Evolutionary conservation across 2,797 vertebrate genomes (phyloP), one percentile per base, ranked within the genome.

Genomic region (Eospalax fontanierii): DNA sequence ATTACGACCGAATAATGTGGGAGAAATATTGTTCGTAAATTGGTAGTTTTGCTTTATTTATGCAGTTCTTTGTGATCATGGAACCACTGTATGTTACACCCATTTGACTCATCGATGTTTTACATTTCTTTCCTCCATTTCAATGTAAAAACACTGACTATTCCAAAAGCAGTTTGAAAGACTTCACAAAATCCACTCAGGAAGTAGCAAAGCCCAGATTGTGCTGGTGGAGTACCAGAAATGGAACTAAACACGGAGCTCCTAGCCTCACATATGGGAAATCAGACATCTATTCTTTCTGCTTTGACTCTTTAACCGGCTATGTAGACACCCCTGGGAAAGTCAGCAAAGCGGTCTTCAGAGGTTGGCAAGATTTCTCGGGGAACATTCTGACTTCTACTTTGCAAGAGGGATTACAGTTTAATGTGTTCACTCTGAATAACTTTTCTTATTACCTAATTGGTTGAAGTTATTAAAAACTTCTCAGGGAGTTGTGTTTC

Each of bases 361-460:
- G 94, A 82, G 91, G 3, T 81, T 95, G 10, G 81, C 38, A 94
- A 90, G n/a, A 95, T 46, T 96, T 68, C 35, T 30, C 19, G 14
- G 2, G 74, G 70, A 95, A 97, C 95, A 93, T 65, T 93, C 59
- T 40, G 71, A 86, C 85, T 92, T 75, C 0, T 68, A 85, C 71
- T 96, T 97, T 59, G 76, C 79, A 95, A 89, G 83, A 95, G 57
- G 10, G 3, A 81, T 96, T 94, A 50, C 1, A 18, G 90, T 96
- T 97, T 93, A 26, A 93, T 97, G 57, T 0, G 71, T 54, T 97
- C 94, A 89, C 89, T 97, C 80, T 96, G 33, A 85, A 97, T 88
- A 97, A 94, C 85, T 96, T 88, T 97, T 93, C 95, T 81, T 81
- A 92, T 89, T 92, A 90, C 96, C 81, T 97, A 95, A 97, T 97